A percentile compares a stretch with the other conserved stretches of the same genome.
Evolutionary conservation across 2,797 vertebrate genomes (phyloP).

Genomic region (Sphenodon punctatus): DNA sequence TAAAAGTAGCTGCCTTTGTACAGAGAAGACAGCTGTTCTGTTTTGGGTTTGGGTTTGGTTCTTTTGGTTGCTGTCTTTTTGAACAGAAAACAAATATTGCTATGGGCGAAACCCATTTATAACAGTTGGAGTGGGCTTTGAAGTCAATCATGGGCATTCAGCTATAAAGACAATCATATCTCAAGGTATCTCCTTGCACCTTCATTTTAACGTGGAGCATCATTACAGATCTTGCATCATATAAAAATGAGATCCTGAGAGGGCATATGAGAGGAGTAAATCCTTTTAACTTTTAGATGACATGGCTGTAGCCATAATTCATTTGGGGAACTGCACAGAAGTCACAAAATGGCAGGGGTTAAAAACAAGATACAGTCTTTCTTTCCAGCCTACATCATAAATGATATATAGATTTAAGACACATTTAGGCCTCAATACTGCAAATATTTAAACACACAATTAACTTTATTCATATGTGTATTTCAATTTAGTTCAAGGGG

Average conservation of each 20-base stretch:
- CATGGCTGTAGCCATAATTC: not conserved
- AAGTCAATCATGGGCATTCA: conserved; percentile 41
- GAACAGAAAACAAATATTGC: not conserved
- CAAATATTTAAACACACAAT: not conserved
- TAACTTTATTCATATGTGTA: not conserved
- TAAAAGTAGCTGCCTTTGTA: not conserved
- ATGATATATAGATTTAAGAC: not conserved
- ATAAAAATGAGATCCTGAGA: conserved; percentile 38
- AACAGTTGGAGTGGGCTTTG: conserved; percentile 26
- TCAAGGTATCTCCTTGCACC: conserved; percentile 34
- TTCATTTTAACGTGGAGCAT: conserved; percentile 33
- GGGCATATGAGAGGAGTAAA: conserved; percentile 36
- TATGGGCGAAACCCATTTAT: conserved; percentile 28
- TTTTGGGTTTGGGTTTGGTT: not conserved
- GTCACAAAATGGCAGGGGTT: not conserved
- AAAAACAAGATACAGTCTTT: not conserved
- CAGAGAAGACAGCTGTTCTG: not conserved
- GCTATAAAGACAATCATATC: conserved; percentile 35
- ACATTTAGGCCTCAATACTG: not conserved
- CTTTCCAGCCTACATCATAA: not conserved
- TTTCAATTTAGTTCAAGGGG: not conserved
- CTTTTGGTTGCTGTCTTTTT: not conserved
- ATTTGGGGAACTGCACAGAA: conserved; percentile 25
- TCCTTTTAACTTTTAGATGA: conserved; percentile 35
- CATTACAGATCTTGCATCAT: conserved; percentile 41